Conservation (phyloP, 92 coral and sea anemone species). For the Palythoa heliodiscus region DNA sequence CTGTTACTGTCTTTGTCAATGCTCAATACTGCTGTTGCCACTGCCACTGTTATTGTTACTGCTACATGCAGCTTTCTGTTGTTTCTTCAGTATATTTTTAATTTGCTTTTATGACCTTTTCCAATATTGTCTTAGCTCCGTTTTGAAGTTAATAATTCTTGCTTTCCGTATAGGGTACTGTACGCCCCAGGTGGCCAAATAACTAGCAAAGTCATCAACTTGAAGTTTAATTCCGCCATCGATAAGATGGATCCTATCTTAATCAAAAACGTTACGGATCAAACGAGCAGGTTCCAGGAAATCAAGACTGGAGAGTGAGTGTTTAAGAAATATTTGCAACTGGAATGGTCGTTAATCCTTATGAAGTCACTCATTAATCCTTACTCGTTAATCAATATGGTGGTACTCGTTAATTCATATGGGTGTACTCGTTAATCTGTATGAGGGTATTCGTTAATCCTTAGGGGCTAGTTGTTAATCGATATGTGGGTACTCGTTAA, state of each 20-base stretch:
- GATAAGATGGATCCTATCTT: constrained; percentile 55
- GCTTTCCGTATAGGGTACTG: constrained; percentile 47
- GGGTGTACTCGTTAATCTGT: too few relatives aligned
- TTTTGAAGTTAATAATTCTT: not conserved
- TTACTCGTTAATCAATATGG: too few relatives aligned
- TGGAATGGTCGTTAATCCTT: too few relatives aligned
- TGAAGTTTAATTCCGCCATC: constrained; percentile 60
- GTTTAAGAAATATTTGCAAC: not conserved
- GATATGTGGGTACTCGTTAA: too few relatives aligned
- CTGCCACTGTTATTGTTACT: not conserved
- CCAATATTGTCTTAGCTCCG: too few relatives aligned
- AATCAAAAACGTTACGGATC: constrained; percentile 45
- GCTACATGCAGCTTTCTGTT: not conserved
- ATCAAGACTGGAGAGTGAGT: constrained; percentile 80
- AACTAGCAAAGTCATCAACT: constrained; percentile 43
- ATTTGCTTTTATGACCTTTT: not conserved
- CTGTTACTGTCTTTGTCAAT: not conserved
- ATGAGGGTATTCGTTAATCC: too few relatives aligned
- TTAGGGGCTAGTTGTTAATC: too few relatives aligned
- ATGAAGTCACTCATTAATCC: too few relatives aligned
- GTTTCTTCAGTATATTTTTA: not conserved
- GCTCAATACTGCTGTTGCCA: not conserved
- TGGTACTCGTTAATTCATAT: too few relatives aligned
- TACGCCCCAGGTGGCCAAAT: constrained; percentile 62
- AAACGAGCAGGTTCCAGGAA: constrained; percentile 37